These are phyloP conservation scores for Lasioglossum pauxillum DNA, from an alignment of 2,888 invertebrate genomes.

Conservation along the genomic window DNA sequence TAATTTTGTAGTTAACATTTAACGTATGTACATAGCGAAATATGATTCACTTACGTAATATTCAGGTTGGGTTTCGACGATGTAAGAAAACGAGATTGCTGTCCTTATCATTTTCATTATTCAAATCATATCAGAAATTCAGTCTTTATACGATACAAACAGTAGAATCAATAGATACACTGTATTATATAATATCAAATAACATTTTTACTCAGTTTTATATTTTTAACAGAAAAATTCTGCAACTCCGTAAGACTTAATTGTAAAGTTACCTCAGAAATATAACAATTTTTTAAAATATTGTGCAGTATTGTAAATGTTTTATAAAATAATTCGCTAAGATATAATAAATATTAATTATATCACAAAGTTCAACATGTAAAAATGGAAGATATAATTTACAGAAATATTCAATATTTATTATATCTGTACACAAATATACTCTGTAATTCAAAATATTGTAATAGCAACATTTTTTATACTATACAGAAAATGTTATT, in stretches of 20 bases:
- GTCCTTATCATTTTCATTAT: slow-evolving; percentile 22
- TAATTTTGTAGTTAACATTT: slow-evolving; percentile 17
- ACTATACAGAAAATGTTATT: slow-evolving; percentile 21
- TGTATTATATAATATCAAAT: slow-evolving; percentile 16
- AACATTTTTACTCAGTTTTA: slow-evolving; percentile 37
- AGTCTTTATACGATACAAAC: slow-evolving; percentile 18
- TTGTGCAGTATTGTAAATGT: slow-evolving; percentile 58
- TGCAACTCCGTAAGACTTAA: slow-evolving; percentile 32
- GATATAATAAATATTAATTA: slow-evolving; percentile 58
- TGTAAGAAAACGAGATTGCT: slow-evolving; percentile 23
- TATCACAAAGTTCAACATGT: slow-evolving; percentile 34
- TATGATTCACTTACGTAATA: slow-evolving; percentile 9
- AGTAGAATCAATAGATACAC: slow-evolving; percentile 23
- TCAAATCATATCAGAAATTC: slow-evolving; percentile 24
- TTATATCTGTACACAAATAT: slow-evolving; percentile 59
- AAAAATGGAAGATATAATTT: slow-evolving; percentile 45
- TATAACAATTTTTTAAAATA: slow-evolving; percentile 33
- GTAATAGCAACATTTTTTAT: slow-evolving; percentile 24
- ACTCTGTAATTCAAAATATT: slow-evolving; percentile 36
- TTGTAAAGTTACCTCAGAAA: slow-evolving; percentile 26
- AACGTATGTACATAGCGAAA: slow-evolving; percentile 53
- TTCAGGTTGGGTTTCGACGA: slow-evolving; percentile 1
- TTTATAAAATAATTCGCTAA: slow-evolving; percentile 26
- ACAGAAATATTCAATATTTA: slow-evolving; percentile 45
- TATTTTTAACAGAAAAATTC: slow-evolving; percentile 29